Conservation (phyloP, 2,113 vertebrate species). For the Lipotes vexillifer region DNA sequence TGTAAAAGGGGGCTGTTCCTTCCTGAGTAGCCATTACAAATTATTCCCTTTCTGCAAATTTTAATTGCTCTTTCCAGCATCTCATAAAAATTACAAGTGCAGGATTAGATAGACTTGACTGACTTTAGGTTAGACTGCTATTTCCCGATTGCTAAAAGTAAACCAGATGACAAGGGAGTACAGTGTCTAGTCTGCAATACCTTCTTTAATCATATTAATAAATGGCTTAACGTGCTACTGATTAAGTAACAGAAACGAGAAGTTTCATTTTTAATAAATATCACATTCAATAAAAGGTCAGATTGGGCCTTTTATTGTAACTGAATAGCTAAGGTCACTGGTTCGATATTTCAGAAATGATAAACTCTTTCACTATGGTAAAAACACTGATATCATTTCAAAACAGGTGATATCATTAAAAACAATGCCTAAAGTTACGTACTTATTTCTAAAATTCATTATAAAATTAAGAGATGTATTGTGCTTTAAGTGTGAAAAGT, state of each 20-base stretch:
- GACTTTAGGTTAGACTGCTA: background rate
- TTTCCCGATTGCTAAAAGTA: slow-evolving; percentile 49
- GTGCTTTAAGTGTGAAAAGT: background rate
- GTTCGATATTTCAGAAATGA: slow-evolving; percentile 75
- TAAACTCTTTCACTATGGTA: slow-evolving; percentile 50
- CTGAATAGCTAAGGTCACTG: slow-evolving; percentile 68
- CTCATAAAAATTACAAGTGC: background rate
- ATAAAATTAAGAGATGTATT: slow-evolving; percentile 22
- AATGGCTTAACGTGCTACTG: slow-evolving; percentile 79
- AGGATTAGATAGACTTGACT: background rate
- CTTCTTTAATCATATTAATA: slow-evolving; percentile 77
- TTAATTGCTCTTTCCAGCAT: background rate
- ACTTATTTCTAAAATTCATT: slow-evolving; percentile 55
- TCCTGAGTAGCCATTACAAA: background rate
- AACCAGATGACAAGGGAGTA: slow-evolving; percentile 44
- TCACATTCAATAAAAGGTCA: slow-evolving; percentile 76
- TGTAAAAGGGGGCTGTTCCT: background rate
- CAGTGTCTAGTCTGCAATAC: slow-evolving; percentile 8
- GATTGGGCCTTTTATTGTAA: slow-evolving; percentile 77
- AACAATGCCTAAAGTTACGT: slow-evolving; percentile 9
- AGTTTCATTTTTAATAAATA: slow-evolving; percentile 80
- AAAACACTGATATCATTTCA: slow-evolving; percentile 63
- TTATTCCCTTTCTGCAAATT: background rate
- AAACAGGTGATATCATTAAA: slow-evolving; percentile 59
- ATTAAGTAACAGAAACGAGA: slow-evolving; percentile 77